Evolutionary conservation across 2,888 invertebrate species (phyloP).

Genomic region (Erynnis tages): DNA sequence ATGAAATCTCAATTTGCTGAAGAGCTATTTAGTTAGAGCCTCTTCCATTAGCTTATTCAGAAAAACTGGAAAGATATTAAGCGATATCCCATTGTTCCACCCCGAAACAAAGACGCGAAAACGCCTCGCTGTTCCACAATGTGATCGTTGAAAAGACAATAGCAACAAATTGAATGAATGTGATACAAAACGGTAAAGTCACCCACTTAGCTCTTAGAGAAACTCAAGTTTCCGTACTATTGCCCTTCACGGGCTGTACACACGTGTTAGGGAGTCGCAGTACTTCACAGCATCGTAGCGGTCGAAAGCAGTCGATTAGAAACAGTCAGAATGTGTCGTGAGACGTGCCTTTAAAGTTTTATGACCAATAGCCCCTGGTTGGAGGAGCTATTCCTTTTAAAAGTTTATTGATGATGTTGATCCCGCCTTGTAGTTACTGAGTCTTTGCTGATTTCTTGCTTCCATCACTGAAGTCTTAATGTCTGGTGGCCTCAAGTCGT

Average conservation of each 20-base stretch:
- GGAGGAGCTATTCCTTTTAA: too few species aligned
- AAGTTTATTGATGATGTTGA: too few species aligned
- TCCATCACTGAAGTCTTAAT: too few species aligned
- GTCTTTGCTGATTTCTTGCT: too few species aligned
- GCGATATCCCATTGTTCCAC: background rate
- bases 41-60: background rate
- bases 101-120: conserved; percentile 6
- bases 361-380: too few species aligned
- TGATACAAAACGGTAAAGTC: conserved; percentile 31
- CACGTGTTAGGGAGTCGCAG: conserved; percentile 26
- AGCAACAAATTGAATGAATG: conserved; percentile 28
- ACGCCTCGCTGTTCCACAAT: conserved; percentile 5
- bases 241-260: conserved; percentile 39
- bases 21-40: background rate
- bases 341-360: too few species aligned
- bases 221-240: conserved; percentile 34
- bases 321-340: too few species aligned
- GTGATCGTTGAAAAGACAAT: conserved; percentile 23
- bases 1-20: too few species aligned
- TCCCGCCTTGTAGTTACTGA: too few species aligned
- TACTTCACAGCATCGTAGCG: background rate
- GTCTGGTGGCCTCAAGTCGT: too few species aligned
- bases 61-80: background rate
- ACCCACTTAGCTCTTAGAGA: conserved; percentile 33
- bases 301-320: too few species aligned